Conservation (phyloP, 1,140 invertebrate species). For the Condylostylus longicornis region DNA sequence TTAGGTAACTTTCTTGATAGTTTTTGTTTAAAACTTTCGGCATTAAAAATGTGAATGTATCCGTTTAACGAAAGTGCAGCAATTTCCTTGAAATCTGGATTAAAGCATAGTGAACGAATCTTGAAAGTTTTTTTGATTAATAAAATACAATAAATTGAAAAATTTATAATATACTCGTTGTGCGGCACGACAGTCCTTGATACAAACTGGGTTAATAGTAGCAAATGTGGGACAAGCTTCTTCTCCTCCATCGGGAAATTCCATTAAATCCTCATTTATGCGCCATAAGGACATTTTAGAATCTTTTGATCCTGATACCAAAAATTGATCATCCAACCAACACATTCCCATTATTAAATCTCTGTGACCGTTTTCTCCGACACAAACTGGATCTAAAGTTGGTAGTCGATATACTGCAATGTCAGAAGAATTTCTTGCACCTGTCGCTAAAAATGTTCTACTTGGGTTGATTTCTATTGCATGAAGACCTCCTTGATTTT, state of each 20-base stretch:
- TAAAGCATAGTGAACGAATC: constrained; percentile 79
- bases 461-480: constrained; percentile 91
- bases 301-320: constrained; percentile 85
- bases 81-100: constrained; percentile 71
- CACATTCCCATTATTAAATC: constrained; percentile 94
- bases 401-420: constrained; percentile 85
- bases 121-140: constrained; percentile 27
- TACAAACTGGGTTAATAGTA: constrained; percentile 49
- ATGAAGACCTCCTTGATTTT: constrained; percentile 79
- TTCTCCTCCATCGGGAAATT: constrained; percentile 36
- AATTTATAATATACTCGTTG: constrained; percentile 29
- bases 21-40: constrained; percentile 70
- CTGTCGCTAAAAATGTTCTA: constrained; percentile 75
- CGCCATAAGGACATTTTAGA: constrained; percentile 70
- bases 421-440: constrained; percentile 81
- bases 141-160: background rate
- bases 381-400: constrained; percentile 82
- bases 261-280: constrained; percentile 43
- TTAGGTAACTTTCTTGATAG: constrained; percentile 74
- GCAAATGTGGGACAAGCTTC: constrained; percentile 39
- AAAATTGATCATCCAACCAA: constrained; percentile 91
- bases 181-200: constrained; percentile 56
- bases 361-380: constrained; percentile 81
- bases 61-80: constrained; percentile 86
- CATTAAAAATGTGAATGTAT: constrained; percentile 84